Evolutionary conservation across 2,888 invertebrate species (phyloP), one percentile per base, ranked within the genome.

Genomic region (Tachina grossa): DNA sequence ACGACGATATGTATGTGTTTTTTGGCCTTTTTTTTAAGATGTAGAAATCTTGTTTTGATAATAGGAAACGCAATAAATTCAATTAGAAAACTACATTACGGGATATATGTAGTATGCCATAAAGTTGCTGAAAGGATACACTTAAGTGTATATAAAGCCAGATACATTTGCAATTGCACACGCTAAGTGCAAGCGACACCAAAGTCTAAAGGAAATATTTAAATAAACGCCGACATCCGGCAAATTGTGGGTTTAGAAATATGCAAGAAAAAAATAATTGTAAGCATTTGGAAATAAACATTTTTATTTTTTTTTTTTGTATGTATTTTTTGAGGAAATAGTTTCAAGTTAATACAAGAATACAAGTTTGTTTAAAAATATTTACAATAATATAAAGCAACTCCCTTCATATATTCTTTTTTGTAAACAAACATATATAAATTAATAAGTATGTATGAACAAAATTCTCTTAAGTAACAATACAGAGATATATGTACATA

Each of bases 61-160:
- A 75, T 41, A 79, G 85, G 81, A 85, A 85, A 79, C 65, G 65
- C 53, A 80, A 76, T 85, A 80, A 85, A 85, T 85, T 85, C 71
- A 79, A 83, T 85, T 85, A 79, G 49, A 79, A 75, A 79, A 45
- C 55, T 43, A 79, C 59, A 53, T 68, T 53, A 81, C 57, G 19
- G 59, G 59, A 57, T 72, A 66, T 81, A 66, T n/a, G n/a, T n/a
- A n/a, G n/a, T n/a, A n/a, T 66, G 53, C 0, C 63, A 65, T 41
- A 53, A 19, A 68, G 45, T 19, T 57, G 45, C 13, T 59, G 6
- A 43, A 72, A 19, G 22, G 61, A 61, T 59, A 72, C 11, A 9
- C 47, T 39, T 51, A 14, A 9, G 16, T 9, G 13, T 22, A 2
- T 16, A 49, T 8, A 41, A 31, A 31, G 31, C 6, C 9, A 47